Base-by-base conservation (phyloP, 2,113 vertebrate species). In the Hiodon tergisus region DNA sequence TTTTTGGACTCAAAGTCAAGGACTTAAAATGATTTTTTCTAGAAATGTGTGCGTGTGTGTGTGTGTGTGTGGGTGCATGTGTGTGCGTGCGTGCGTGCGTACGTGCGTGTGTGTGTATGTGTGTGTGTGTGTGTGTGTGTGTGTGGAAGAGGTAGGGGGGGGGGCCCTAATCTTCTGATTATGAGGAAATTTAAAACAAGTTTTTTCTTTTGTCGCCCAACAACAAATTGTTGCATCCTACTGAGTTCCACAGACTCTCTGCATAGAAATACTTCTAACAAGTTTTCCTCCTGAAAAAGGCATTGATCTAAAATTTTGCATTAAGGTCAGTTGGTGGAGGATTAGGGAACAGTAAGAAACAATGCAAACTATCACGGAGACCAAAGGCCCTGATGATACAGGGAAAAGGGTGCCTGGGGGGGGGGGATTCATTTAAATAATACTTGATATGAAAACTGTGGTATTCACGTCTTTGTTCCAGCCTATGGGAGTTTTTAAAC, bases 401-500 rank as follows among this genome's bases (percentile, higher is more conserved):
- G 84, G 87, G 84, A 86, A 86, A 17, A 67, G 50, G 10, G 47
- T 69, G 55, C n/a, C 16, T 9, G 16, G 59, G 70, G 31, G 46
- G 69, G 74, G 78, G 84, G 86, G 72, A 79, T 82, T 88, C 84
- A 86, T 85, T 88, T 84, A 87, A 92, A 88, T 89, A 90, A 85
- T 81, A 83, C 87, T 90, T 89, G 82, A 88, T 90, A 92, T 91
- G 90, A 92, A 91, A 89, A 89, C 89, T 87, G 89, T 87, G 89
- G 92, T 88, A 88, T 92, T 93, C 89, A 90, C 78, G 5, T 6
- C 86, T 91, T 91, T 93, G 91, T 91, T 92, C 91, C 87, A 91
- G 86, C 87, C 90, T 92, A 91, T 88, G 88, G 90, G 89, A 93
- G 87, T 67, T 92, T 92, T 92, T 87, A 84, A 91, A 92, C 87